phyloP scores from a whole-genome alignment of 2,113 vertebrate species.

The Pseudopodoces humilis region DNA sequence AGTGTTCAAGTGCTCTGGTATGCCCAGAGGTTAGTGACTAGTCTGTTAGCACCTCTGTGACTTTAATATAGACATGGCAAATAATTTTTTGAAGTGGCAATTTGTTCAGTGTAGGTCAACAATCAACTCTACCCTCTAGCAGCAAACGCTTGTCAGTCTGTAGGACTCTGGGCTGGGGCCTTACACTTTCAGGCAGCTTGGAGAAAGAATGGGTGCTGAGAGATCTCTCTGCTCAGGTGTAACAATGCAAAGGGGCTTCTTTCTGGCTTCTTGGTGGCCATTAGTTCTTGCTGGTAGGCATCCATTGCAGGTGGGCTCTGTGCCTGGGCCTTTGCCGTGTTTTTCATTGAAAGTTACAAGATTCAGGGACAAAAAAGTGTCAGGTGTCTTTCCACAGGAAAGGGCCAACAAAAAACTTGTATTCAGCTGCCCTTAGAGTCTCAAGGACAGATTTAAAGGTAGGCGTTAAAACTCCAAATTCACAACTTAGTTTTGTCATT shows the following conservation, averaged over 20 bases:
- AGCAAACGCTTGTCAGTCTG: not conserved
- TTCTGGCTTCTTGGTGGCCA: not conserved
- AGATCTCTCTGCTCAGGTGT: not conserved
- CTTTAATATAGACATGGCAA: not conserved
- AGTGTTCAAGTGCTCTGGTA: not conserved
- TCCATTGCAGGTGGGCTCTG: not conserved
- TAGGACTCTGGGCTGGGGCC: fast-evolving
- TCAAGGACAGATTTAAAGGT: not conserved
- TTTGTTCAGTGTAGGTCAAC: not conserved
- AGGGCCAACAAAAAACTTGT: not conserved
- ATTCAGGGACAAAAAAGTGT: not conserved
- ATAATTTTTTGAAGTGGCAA: not conserved
- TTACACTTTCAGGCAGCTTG: not conserved
- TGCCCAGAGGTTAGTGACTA: not conserved
- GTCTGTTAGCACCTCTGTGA: not conserved
- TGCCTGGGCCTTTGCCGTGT: not conserved
- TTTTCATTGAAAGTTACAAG: not conserved
- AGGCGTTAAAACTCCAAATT: not conserved
- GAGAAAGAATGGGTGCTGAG: not conserved
- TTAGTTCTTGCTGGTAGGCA: not conserved
- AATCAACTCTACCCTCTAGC: not conserved
- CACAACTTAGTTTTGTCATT: not conserved
- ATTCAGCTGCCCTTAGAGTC: not conserved
- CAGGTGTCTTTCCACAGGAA: not conserved
- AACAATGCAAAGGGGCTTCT: not conserved